A percentile compares a stretch with the other conserved stretches of the same genome.
Conservation (phyloP, 35 echinoderm and acorn worm species). For the Diadema setosum region DNA sequence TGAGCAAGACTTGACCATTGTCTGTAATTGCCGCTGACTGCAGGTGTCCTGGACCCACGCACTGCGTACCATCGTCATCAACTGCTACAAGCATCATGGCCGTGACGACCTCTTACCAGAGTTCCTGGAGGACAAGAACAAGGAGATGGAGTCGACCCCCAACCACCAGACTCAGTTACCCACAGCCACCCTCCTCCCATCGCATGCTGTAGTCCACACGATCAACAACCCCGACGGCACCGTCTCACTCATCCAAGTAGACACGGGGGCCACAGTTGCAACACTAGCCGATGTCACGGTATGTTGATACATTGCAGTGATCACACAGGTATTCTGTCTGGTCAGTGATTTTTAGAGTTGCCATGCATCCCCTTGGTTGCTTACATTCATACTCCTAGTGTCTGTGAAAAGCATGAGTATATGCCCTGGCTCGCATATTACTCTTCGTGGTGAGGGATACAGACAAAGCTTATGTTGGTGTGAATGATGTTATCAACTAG, state of each 20-base stretch:
- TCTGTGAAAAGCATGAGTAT: too few relatives aligned
- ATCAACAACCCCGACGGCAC: slow-evolving; percentile 96
- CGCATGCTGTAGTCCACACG: slow-evolving; percentile 95
- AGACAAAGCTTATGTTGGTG: too few relatives aligned
- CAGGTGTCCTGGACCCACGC: slow-evolving; percentile 99
- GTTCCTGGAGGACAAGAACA: slow-evolving; percentile 66
- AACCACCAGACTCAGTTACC: background rate
- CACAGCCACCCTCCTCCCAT: slow-evolving; percentile 61
- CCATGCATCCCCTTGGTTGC: too few relatives aligned
- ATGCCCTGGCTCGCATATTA: too few relatives aligned
- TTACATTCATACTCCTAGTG: too few relatives aligned
- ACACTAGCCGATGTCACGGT: slow-evolving; percentile 90
- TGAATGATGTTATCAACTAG: background rate
- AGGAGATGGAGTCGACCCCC: slow-evolving; percentile 25
- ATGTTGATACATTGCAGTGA: too few relatives aligned
- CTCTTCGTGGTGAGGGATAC: too few relatives aligned
- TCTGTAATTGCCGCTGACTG: background rate
- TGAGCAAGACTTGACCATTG: background rate
- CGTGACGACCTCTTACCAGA: slow-evolving; percentile 72
- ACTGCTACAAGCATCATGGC: slow-evolving; percentile 97
- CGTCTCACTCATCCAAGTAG: slow-evolving; percentile 93
- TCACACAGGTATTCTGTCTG: too few relatives aligned
- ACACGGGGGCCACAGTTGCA: slow-evolving; percentile 84
- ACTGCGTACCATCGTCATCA: slow-evolving; percentile 93
- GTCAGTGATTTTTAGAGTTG: too few relatives aligned